Evolutionary conservation across 2,888 invertebrate genomes (phyloP).

Genomic region (Erpobdella octoculata): DNA sequence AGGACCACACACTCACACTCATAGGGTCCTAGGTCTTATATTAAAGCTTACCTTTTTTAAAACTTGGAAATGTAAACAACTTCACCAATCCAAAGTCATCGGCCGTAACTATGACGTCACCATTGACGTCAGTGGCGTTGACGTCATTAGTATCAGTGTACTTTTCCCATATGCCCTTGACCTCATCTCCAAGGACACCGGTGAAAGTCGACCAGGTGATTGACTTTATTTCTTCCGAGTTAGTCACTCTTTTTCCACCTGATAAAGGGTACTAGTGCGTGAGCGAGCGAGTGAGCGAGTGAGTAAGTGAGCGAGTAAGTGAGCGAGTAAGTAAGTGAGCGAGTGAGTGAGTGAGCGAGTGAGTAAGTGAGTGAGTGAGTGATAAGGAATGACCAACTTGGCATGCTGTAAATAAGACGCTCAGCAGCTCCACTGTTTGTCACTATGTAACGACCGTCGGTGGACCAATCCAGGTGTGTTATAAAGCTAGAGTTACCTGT

Average conservation of each 20-base stretch:
- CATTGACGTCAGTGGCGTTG: slow-evolving; percentile 49
- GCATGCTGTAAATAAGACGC: slow-evolving; percentile 49
- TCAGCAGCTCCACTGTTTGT: slow-evolving; percentile 53
- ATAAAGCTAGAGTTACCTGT: slow-evolving; percentile 53
- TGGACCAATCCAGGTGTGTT: slow-evolving; percentile 54
- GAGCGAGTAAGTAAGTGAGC: too few relatives aligned
- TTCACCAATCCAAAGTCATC: slow-evolving; percentile 53
- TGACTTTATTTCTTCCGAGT: slow-evolving; percentile 45
- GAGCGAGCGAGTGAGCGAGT: too few relatives aligned
- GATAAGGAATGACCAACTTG: slow-evolving; percentile 44
- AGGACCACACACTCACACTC: too few relatives aligned
- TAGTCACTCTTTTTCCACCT: slow-evolving; percentile 50
- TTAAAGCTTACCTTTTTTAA: slow-evolving; percentile 52
- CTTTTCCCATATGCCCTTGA: slow-evolving; percentile 52
- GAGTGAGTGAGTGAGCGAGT: too few relatives aligned
- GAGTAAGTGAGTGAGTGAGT: too few relatives aligned
- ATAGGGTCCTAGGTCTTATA: too few relatives aligned
- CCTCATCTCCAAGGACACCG: slow-evolving; percentile 51
- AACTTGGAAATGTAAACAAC: slow-evolving; percentile 49
- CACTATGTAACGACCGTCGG: slow-evolving; percentile 51
- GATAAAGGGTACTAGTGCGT: not conserved
- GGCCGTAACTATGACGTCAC: slow-evolving; percentile 47
- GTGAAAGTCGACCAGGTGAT: slow-evolving; percentile 51
- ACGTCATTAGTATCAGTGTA: slow-evolving; percentile 53
- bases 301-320: too few relatives aligned